phyloP scores from a whole-genome alignment of 2,888 invertebrate species.

The Dorcus parallelipipedus region DNA sequence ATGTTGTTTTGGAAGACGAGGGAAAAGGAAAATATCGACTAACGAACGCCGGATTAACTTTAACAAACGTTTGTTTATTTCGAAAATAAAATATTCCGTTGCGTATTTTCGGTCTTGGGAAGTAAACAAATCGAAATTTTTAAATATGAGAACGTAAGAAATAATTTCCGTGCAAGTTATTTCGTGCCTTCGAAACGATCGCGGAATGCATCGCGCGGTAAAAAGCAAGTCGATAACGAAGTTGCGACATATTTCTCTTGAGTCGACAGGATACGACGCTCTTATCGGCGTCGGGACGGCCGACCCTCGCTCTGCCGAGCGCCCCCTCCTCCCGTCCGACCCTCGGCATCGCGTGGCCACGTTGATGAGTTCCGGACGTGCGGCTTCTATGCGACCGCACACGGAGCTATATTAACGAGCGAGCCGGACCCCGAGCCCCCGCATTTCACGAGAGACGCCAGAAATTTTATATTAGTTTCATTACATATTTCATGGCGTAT shows the following conservation, averaged over 20 bases:
- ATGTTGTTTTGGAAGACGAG: no score
- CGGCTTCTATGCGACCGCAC: slow-evolving; percentile 20
- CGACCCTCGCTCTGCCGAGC: slow-evolving; percentile 25
- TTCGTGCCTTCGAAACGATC: neutral
- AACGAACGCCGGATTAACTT: no score
- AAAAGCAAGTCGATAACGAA: slow-evolving; percentile 34
- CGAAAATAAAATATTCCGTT: no score
- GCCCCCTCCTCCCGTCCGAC: slow-evolving; percentile 5
- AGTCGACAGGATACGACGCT: slow-evolving; percentile 56
- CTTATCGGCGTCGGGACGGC: slow-evolving; percentile 24
- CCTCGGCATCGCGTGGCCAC: slow-evolving; percentile 17
- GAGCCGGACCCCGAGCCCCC: slow-evolving; percentile 12
- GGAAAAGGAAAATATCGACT: no score
- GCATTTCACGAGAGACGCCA: neutral
- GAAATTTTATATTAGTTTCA: slow-evolving; percentile 3
- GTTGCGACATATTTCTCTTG: slow-evolving; percentile 49
- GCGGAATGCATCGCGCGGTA: slow-evolving; percentile 24
- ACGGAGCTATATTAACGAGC: slow-evolving; percentile 21
- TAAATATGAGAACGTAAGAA: no score
- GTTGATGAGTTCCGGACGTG: slow-evolving; percentile 25
- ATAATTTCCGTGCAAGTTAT: no score
- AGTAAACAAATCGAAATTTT: no score
- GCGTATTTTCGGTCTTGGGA: no score
- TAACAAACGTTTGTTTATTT: no score
- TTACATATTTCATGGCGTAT: slow-evolving; percentile 1